Base-by-base conservation (phyloP, 2,113 vertebrate species). In the Narcine bancroftii region DNA sequence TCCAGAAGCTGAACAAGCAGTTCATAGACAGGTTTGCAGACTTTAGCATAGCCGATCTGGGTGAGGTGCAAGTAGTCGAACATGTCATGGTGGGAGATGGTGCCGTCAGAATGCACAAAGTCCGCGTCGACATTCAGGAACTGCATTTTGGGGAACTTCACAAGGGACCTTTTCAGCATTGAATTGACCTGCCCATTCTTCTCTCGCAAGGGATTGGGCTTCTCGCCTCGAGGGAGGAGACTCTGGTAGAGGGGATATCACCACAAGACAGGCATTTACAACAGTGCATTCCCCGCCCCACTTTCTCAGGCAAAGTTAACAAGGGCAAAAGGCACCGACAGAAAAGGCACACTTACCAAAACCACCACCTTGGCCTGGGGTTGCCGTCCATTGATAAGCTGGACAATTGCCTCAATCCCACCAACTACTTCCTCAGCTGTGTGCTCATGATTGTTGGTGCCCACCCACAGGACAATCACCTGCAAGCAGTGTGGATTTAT, bases 51-150 rank as follows among this genome's bases (percentile, higher is more conserved):
- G 76, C 97, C 99, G 13, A 96, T 93, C 29, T 97, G 95, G 0
- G 98, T 99, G 94, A 99, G 97, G 96, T 99, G 98, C 94, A 99
- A 97, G 96, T 98, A 99, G 95, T 99, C 98, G 73, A 99, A 99
- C 98, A 99, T 99, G 95, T 98, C 98, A 93, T 97, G 97, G 93
- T 95, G 96, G 76, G 96, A 96, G 95, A 99, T 97, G 95, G 97
- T 96, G 94, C 98, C 98, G 0, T 99, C 98, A 0, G 98, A 98
- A 95, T 99, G 98, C 95, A 99, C 97, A 2, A 99, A 98, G 93
- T 96, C 96, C 2, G 92, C 95, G 11, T 97, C 96, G 92, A 96
- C 96, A 1, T 99, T 98, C 95, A 99, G 95, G 63, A 99, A 96
- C 95, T 98, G 97, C 71, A 97, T 97, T 0, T 96, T 96, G 92